A percentile compares a stretch with the other conserved stretches of the same genome.
Conservation (phyloP, 2,888 invertebrate species). For the Leucania comma region DNA sequence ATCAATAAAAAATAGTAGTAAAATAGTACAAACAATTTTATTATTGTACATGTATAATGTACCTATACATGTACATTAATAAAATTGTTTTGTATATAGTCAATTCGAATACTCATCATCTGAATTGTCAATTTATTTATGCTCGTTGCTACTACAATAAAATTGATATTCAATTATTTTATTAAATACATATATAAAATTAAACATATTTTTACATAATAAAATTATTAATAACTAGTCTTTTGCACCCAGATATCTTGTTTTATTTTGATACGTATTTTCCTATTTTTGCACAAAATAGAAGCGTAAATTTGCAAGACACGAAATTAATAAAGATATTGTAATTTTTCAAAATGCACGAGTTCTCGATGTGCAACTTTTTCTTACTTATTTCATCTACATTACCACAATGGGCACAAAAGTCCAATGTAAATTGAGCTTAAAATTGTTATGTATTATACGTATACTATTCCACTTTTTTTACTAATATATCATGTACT, state of each 20-base stretch:
- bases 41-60: too few species aligned
- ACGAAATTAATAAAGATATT: not conserved
- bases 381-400: not conserved
- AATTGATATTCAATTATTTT: conserved; percentile 19
- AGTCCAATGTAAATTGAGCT: conserved; percentile 13
- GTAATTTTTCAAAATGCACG: not conserved
- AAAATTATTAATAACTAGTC: conserved; percentile 55
- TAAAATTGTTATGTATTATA: conserved; percentile 8
- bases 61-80: conserved; percentile 14
- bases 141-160: conserved; percentile 30
- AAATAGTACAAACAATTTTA: too few species aligned
- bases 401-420: not conserved
- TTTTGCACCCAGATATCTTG: conserved; percentile 39
- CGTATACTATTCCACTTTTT: not conserved
- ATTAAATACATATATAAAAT: conserved; percentile 17
- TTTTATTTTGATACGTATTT: conserved; percentile 43
- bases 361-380: not conserved
- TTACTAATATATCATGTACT: not conserved
- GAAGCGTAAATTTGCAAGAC: not conserved
- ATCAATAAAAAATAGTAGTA: conserved; percentile 9
- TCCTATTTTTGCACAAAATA: conserved; percentile 6
- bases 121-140: conserved; percentile 64
- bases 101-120: conserved; percentile 71
- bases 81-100: conserved; percentile 42
- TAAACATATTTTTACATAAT: conserved; percentile 27